These are phyloP conservation scores for Hymenopus coronatus DNA, from an alignment of 2,888 invertebrate genomes.

Conservation along the genomic window DNA sequence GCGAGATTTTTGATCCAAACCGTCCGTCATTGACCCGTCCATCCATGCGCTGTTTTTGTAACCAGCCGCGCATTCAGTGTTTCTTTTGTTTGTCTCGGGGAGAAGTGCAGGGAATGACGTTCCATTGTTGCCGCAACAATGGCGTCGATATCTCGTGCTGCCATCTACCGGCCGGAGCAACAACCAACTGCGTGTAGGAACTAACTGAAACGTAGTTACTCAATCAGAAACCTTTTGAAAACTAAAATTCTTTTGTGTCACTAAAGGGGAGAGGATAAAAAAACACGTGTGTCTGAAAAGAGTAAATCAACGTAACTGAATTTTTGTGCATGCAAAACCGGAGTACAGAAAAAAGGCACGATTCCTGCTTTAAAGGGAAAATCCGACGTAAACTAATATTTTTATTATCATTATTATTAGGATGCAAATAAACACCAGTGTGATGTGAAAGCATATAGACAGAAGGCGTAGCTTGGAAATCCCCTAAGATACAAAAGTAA, in stretches of 20 bases:
- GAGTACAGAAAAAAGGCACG: background rate
- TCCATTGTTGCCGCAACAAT: slow-evolving; percentile 15
- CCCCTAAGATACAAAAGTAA: too few relatives aligned
- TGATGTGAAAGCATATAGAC: too few relatives aligned
- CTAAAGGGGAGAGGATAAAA: background rate
- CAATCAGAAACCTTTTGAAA: slow-evolving; percentile 21
- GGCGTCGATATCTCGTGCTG: slow-evolving; percentile 4
- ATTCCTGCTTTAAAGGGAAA: too few relatives aligned
- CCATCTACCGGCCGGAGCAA: slow-evolving; percentile 21
- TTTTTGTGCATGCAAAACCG: background rate
- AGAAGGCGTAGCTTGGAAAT: too few relatives aligned
- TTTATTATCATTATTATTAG: too few relatives aligned
- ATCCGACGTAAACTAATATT: too few relatives aligned
- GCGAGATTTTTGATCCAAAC: slow-evolving; percentile 6
- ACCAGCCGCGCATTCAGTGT: slow-evolving; percentile 6
- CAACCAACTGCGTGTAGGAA: slow-evolving; percentile 18
- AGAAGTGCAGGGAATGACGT: background rate
- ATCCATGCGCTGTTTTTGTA: slow-evolving; percentile 7
- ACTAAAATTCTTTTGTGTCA: slow-evolving; percentile 16
- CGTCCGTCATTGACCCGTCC: background rate
- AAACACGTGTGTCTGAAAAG: background rate
- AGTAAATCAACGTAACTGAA: background rate
- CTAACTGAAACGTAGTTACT: slow-evolving; percentile 17
- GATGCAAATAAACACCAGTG: too few relatives aligned
- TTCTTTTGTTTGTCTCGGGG: slow-evolving; percentile 16